Evolutionary conservation across 2,888 invertebrate genomes (phyloP).

Genomic region (Monochamus alternatus): DNA sequence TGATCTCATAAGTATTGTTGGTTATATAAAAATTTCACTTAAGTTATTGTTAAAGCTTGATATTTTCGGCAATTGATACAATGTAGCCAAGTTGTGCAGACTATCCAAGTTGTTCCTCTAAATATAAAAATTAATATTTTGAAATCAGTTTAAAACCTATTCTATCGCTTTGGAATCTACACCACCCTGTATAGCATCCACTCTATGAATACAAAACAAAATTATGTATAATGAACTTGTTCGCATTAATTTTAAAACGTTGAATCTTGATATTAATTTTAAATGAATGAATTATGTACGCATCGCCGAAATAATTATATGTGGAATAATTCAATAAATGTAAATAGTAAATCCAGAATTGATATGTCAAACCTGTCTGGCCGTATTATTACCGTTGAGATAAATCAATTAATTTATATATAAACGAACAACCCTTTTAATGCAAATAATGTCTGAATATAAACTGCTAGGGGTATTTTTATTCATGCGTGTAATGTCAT

Average conservation of each 20-base stretch:
- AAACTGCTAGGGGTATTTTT: constrained; percentile 29
- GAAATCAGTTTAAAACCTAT: too few relatives aligned
- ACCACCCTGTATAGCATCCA: too few relatives aligned
- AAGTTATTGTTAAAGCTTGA: too few relatives aligned
- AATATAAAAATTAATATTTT: too few relatives aligned
- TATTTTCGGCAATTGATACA: too few relatives aligned
- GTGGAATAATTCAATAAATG: constrained; percentile 12
- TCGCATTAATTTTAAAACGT: neutral
- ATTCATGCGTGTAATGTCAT: constrained; percentile 18
- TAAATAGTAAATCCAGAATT: constrained; percentile 5
- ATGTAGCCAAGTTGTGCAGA: too few relatives aligned
- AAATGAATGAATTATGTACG: neutral
- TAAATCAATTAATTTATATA: constrained; percentile 33
- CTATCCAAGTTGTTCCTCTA: too few relatives aligned
- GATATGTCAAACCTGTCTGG: constrained; percentile 1
- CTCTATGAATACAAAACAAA: neutral
- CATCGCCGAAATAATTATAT: neutral
- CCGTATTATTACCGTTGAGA: constrained; percentile 14
- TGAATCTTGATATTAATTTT: neutral
- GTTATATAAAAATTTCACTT: too few relatives aligned
- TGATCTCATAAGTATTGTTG: too few relatives aligned
- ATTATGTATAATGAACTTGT: too few relatives aligned
- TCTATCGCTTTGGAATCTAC: too few relatives aligned
- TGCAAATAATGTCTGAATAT: constrained; percentile 17
- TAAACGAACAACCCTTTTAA: constrained; percentile 25